Evolutionary conservation across 1,140 invertebrate species (phyloP).

Genomic region (Drosophila kurseongensis): DNA sequence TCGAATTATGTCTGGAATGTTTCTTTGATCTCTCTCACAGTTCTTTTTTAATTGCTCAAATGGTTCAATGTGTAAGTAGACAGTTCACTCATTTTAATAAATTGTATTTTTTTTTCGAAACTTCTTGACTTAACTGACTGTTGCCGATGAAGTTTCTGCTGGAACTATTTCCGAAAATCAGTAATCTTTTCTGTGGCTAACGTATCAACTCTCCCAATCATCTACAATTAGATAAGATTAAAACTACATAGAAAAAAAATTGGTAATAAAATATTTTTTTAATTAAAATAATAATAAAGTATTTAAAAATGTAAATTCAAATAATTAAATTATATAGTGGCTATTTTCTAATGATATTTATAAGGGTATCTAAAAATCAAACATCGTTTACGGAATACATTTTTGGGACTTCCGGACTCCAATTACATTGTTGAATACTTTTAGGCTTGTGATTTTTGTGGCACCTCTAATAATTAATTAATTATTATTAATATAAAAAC

Average conservation of each 20-base stretch:
- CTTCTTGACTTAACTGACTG: background rate
- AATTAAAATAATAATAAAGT: background rate
- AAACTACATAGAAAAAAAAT: background rate
- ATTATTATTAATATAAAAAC: no score
- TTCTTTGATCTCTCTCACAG: background rate
- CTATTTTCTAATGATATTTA: no score
- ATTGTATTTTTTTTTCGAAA: background rate
- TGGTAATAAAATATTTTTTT: no score
- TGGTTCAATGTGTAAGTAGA: background rate
- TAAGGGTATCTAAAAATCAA: no score
- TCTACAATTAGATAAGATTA: constrained; percentile 1
- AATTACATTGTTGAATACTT: no score
- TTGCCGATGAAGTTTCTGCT: no score
- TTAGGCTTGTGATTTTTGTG: no score
- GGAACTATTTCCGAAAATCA: background rate
- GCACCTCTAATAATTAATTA: no score
- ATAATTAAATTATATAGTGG: no score
- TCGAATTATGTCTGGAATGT: background rate
- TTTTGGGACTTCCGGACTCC: no score
- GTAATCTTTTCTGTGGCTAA: background rate
- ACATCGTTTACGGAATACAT: no score
- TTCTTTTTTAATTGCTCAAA: constrained; percentile 1
- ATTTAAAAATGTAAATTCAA: no score
- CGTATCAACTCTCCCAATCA: background rate
- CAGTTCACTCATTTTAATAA: background rate